A percentile compares a stretch with the other conserved stretches of the same genome.
These are phyloP conservation scores for Sesia bembeciformis DNA, from an alignment of 2,888 invertebrate species.

Conservation along the genomic window DNA sequence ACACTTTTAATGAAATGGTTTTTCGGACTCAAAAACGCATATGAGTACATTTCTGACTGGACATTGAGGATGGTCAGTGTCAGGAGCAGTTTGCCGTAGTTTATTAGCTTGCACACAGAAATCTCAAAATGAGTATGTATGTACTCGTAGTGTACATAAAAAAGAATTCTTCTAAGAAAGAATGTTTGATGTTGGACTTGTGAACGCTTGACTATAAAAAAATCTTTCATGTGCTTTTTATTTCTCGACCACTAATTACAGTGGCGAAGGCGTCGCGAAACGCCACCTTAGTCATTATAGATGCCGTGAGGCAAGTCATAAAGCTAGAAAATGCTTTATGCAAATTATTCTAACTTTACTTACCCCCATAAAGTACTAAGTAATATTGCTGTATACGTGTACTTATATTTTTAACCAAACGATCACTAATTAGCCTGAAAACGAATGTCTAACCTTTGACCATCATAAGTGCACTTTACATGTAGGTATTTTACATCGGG, in stretches of 20 bases:
- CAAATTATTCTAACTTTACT: slow-evolving; percentile 41
- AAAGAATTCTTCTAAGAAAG: not conserved
- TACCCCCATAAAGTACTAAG: not conserved
- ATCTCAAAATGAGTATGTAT: too few relatives aligned
- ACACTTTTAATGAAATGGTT: too few relatives aligned
- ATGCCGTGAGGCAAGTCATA: slow-evolving; percentile 61
- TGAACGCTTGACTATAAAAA: slow-evolving; percentile 31
- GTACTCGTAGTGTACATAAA: not conserved
- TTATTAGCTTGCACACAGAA: too few relatives aligned
- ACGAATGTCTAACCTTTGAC: too few relatives aligned
- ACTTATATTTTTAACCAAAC: not conserved
- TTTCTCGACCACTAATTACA: slow-evolving; percentile 53
- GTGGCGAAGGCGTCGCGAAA: slow-evolving; percentile 53
- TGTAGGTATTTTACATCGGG: too few relatives aligned
- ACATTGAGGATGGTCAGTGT: too few relatives aligned
- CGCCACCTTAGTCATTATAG: slow-evolving; percentile 58
- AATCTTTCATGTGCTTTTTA: slow-evolving; percentile 43
- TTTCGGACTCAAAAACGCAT: too few relatives aligned
- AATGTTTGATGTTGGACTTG: not conserved
- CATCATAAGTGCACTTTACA: too few relatives aligned
- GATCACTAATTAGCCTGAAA: not conserved
- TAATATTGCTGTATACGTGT: not conserved
- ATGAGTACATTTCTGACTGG: too few relatives aligned
- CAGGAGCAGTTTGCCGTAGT: too few relatives aligned
- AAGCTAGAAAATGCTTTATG: slow-evolving; percentile 56